A percentile compares a stretch with the other conserved stretches of the same genome.
Conservation (phyloP, 2,888 invertebrate species). For the Melinaea menophilus region DNA sequence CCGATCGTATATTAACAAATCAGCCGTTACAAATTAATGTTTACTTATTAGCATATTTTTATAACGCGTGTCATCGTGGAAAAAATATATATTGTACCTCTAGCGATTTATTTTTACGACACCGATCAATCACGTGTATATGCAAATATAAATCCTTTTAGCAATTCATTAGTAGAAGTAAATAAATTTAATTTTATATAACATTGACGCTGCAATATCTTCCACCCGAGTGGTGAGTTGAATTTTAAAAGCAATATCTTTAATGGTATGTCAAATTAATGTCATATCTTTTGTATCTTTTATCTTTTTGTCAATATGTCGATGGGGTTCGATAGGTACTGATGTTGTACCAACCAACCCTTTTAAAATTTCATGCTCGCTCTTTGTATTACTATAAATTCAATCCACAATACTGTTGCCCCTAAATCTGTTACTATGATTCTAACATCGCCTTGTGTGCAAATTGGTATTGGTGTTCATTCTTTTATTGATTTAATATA, state of each 20-base stretch:
- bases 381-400: constrained; percentile 68
- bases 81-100: constrained; percentile 43
- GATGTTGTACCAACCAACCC: constrained; percentile 62
- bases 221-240: constrained; percentile 58
- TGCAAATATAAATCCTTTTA: constrained; percentile 55
- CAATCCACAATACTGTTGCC: constrained; percentile 57
- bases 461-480: constrained; percentile 27
- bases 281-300: constrained; percentile 63
- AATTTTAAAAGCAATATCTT: constrained; percentile 71
- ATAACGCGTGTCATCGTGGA: constrained; percentile 66
- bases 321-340: constrained; percentile 60
- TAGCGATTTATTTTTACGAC: constrained; percentile 58
- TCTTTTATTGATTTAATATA: constrained; percentile 5
- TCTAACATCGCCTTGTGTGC: constrained; percentile 29
- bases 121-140: constrained; percentile 69
- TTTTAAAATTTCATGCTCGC: constrained; percentile 67
- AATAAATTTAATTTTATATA: constrained; percentile 49
- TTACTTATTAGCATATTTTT: constrained; percentile 71
- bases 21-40: constrained; percentile 77
- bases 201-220: constrained; percentile 59
- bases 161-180: constrained; percentile 63
- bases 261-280: constrained; percentile 77
- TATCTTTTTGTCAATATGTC: constrained; percentile 67
- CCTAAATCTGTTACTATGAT: constrained; percentile 44
- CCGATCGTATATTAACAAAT: constrained; percentile 66